Percentiles rank a stretch among this genome's conserved stretches.
phyloP scores from a whole-genome alignment of 2,888 invertebrate species.

The Ptilodon capucinus region DNA sequence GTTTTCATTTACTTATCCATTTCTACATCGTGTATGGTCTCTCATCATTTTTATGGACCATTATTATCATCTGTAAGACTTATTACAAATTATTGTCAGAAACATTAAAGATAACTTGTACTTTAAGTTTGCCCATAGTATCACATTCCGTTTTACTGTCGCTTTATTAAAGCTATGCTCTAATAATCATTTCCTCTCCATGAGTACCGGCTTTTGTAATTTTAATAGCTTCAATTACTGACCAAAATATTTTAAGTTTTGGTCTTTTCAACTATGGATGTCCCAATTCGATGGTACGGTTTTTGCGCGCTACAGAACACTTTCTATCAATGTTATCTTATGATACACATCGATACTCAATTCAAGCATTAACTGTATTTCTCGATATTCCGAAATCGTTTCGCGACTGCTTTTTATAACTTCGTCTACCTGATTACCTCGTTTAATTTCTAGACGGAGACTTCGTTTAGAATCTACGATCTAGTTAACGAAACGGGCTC shows the following conservation, averaged over 20 bases:
- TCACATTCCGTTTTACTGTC: no score
- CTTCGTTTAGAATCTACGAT: neutral
- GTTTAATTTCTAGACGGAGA: neutral
- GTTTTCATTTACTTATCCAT: neutral
- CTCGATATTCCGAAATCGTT: neutral
- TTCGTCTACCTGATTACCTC: neutral
- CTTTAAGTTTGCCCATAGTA: no score
- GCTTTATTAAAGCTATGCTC: no score
- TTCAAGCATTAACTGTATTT: conserved; percentile 2
- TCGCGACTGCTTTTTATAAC: neutral
- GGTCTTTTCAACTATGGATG: conserved; percentile 22
- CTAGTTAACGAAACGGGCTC: neutral
- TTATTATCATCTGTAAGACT: no score
- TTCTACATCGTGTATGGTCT: neutral
- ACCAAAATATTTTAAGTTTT: conserved; percentile 15
- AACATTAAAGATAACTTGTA: no score
- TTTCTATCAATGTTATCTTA: conserved; percentile 21
- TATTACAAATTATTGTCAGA: no score
- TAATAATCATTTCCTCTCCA: no score
- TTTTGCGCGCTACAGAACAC: conserved; percentile 29
- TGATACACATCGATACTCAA: conserved; percentile 4
- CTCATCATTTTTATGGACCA: neutral
- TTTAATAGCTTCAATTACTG: neutral
- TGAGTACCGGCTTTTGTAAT: neutral
- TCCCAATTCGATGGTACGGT: conserved; percentile 28